phyloP scores from a whole-genome alignment of 2,888 invertebrate species.

The Elmis aenea region DNA sequence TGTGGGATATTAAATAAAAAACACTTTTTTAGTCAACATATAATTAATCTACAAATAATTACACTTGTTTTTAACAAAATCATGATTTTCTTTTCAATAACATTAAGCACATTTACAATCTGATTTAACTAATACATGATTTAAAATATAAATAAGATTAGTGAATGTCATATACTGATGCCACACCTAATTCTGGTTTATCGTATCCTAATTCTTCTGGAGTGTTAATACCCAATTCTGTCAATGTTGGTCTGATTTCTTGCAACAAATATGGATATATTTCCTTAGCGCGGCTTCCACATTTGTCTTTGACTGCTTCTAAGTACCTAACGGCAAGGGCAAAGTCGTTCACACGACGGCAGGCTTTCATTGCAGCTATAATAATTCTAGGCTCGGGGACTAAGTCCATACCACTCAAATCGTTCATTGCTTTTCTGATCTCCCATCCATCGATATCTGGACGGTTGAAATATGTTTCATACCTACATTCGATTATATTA shows the following conservation, averaged over 20 bases:
- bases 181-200: conserved; percentile 88
- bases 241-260: conserved; percentile 87
- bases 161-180: conserved; percentile 66
- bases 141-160: background rate
- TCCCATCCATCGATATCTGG: conserved; percentile 93
- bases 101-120: background rate
- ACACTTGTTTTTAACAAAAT: too few relatives aligned
- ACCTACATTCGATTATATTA: too few relatives aligned
- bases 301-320: conserved; percentile 88
- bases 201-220: conserved; percentile 96
- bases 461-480: conserved; percentile 78
- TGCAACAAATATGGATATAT: conserved; percentile 85
- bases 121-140: background rate
- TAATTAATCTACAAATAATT: too few relatives aligned
- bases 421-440: conserved; percentile 86
- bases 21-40: too few relatives aligned
- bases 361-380: conserved; percentile 81
- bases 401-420: conserved; percentile 82
- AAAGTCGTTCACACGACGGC: conserved; percentile 90
- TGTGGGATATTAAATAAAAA: too few relatives aligned
- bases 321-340: conserved; percentile 89
- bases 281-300: conserved; percentile 66
- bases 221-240: conserved; percentile 89
- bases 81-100: too few relatives aligned
- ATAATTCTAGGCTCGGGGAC: conserved; percentile 91